Conservation (phyloP, 2,888 invertebrate genomes). For the Alloscopus bannaensis region DNA sequence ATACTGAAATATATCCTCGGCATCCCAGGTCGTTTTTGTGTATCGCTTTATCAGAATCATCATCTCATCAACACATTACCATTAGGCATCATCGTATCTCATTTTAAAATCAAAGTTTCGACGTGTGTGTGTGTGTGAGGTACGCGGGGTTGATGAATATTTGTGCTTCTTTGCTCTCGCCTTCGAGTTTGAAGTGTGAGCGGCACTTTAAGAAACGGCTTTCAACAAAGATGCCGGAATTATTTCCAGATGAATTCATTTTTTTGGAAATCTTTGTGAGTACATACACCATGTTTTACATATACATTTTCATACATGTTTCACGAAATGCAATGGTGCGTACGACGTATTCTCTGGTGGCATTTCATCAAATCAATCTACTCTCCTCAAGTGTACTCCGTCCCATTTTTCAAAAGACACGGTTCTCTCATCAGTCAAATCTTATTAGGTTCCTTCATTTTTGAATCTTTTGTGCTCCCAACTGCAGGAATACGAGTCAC, state of each 20-base stretch:
- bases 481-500: constrained; percentile 10
- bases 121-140: constrained; percentile 7
- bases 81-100: constrained; percentile 7
- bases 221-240: constrained; percentile 23
- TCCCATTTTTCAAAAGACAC: too few relatives aligned
- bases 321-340: constrained; percentile 12
- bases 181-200: constrained; percentile 13
- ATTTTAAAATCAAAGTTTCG: not conserved
- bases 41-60: constrained; percentile 34
- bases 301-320: not conserved
- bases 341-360: constrained; percentile 37
- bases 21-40: constrained; percentile 52
- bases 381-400: constrained; percentile 16
- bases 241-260: constrained; percentile 40
- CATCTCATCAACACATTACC: constrained; percentile 29
- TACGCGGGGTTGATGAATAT: not conserved
- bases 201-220: constrained; percentile 13
- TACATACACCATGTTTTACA: too few relatives aligned
- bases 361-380: constrained; percentile 14
- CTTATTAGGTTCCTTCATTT: constrained; percentile 6
- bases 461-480: constrained; percentile 12
- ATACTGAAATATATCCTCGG: constrained; percentile 34
- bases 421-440: constrained; percentile 17
- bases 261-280: too few relatives aligned
- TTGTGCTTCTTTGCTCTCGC: constrained; percentile 1